These are phyloP conservation scores for Anolis carolinensis DNA, from an alignment of 2,113 vertebrate genomes.

Conservation along the genomic window DNA sequence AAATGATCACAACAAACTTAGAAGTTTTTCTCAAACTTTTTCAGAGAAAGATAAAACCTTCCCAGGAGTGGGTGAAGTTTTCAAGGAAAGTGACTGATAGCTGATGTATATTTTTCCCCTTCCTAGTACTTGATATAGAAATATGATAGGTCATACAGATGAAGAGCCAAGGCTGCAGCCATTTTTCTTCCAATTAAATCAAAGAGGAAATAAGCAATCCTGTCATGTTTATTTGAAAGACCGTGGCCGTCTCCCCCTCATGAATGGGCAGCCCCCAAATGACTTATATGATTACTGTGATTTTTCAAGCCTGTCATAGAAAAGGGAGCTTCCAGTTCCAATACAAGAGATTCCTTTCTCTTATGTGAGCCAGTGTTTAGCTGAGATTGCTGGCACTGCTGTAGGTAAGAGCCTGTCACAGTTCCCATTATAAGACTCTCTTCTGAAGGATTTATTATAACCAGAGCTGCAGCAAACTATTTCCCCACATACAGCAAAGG, in stretches of 20 bases:
- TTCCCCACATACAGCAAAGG: slow-evolving; percentile 3
- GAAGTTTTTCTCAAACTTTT: slow-evolving; percentile 19
- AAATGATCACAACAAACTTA: neutral
- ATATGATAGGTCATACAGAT: slow-evolving; percentile 11
- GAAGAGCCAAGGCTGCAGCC: slow-evolving; percentile 8
- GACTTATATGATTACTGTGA: slow-evolving; percentile 23
- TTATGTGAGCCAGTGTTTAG: neutral
- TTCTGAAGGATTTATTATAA: slow-evolving; percentile 22
- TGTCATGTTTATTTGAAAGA: neutral
- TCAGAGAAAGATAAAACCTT: slow-evolving; percentile 32
- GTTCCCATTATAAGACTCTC: neutral
- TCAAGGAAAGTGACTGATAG: neutral
- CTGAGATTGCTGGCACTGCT: neutral
- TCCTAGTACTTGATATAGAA: neutral
- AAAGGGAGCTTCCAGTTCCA: neutral
- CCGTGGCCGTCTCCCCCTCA: neutral
- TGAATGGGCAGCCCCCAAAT: neutral
- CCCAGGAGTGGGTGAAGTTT: slow-evolving; percentile 21
- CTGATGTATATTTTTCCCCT: neutral
- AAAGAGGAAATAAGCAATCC: neutral
- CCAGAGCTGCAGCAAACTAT: slow-evolving; percentile 13
- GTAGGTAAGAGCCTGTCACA: slow-evolving; percentile 16
- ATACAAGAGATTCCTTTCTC: slow-evolving; percentile 37
- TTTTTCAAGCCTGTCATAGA: slow-evolving; percentile 29
- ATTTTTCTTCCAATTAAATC: slow-evolving; percentile 27